Conservation (phyloP, 2,888 invertebrate species). For the Drosophila mercatorum region DNA sequence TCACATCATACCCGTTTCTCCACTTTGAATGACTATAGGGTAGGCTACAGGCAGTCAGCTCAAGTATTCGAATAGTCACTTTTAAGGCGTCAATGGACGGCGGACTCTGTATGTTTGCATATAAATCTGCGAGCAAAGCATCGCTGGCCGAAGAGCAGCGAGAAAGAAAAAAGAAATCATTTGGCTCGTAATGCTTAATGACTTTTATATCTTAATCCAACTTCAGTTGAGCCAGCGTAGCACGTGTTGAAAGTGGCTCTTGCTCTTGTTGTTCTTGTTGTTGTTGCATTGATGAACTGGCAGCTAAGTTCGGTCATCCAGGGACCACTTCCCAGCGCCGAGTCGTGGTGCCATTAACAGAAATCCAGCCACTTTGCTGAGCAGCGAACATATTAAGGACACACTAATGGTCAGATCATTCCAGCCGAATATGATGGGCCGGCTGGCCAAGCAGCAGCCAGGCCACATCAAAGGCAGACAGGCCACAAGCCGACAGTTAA, state of each 20-base stretch:
- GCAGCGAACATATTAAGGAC: conserved; percentile 16
- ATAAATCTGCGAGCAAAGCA: conserved; percentile 42
- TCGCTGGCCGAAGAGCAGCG: conserved; percentile 10
- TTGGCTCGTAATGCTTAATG: conserved; percentile 47
- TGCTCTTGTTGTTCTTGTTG: conserved; percentile 7
- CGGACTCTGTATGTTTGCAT: conserved; percentile 25
- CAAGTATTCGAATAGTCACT: conserved; percentile 29
- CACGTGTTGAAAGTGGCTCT: conserved; percentile 5
- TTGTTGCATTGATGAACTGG: conserved; percentile 10
- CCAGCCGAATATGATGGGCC: conserved; percentile 37
- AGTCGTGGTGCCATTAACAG: conserved; percentile 37
- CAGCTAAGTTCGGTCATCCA: conserved; percentile 21
- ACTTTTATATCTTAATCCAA: conserved; percentile 54
- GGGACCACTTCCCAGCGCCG: conserved; percentile 55
- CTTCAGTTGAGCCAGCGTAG: conserved; percentile 8
- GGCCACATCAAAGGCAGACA: conserved; percentile 22
- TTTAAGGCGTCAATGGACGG: neutral
- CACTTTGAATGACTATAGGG: neutral
- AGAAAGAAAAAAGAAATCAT: neutral
- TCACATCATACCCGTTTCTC: neutral
- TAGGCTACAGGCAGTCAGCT: conserved; percentile 20
- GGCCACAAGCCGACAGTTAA: conserved; percentile 15
- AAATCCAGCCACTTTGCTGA: conserved; percentile 36
- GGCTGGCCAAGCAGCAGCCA: neutral
- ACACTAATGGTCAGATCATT: conserved; percentile 37